phyloP scores from a whole-genome alignment of 1,140 invertebrate species.

The Mactra quadrangularis region DNA sequence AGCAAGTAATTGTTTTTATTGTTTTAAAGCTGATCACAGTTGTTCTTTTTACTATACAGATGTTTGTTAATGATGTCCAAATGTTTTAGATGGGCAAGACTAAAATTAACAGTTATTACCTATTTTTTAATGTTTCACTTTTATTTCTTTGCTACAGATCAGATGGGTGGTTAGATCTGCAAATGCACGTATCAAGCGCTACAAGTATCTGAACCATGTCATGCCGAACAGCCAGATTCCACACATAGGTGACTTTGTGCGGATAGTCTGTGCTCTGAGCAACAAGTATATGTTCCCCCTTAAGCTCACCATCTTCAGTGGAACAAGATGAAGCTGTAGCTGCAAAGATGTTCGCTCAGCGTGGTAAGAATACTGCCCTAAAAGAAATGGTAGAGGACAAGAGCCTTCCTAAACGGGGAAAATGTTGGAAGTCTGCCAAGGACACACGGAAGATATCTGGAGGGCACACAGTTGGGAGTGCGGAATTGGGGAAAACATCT shows the following conservation, averaged over 20 bases:
- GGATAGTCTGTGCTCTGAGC: slow-evolving; percentile 58
- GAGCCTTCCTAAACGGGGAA: neutral
- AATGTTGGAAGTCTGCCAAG: neutral
- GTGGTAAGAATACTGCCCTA: neutral
- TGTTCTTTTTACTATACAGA: too few relatives aligned
- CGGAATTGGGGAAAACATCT: too few relatives aligned
- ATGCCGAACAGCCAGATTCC: slow-evolving; percentile 55
- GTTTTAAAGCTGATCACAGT: too few relatives aligned
- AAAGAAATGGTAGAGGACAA: neutral
- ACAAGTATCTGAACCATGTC: slow-evolving; percentile 36
- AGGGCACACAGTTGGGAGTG: too few relatives aligned
- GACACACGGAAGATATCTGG: too few relatives aligned
- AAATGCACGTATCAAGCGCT: slow-evolving; percentile 61
- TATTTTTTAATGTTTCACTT: too few relatives aligned
- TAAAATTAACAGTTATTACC: too few relatives aligned
- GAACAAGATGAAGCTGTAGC: slow-evolving; percentile 10
- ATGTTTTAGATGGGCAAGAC: too few relatives aligned
- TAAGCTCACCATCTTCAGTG: neutral
- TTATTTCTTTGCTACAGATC: slow-evolving; percentile 48
- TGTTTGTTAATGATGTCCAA: too few relatives aligned
- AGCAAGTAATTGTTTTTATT: too few relatives aligned
- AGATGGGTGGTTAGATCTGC: slow-evolving; percentile 63
- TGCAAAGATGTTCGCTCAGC: neutral
- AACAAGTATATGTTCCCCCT: slow-evolving; percentile 49
- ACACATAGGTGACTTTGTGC: slow-evolving; percentile 57